phyloP scores from a whole-genome alignment of 2,113 vertebrate species.

The Phocoena phocoena region DNA sequence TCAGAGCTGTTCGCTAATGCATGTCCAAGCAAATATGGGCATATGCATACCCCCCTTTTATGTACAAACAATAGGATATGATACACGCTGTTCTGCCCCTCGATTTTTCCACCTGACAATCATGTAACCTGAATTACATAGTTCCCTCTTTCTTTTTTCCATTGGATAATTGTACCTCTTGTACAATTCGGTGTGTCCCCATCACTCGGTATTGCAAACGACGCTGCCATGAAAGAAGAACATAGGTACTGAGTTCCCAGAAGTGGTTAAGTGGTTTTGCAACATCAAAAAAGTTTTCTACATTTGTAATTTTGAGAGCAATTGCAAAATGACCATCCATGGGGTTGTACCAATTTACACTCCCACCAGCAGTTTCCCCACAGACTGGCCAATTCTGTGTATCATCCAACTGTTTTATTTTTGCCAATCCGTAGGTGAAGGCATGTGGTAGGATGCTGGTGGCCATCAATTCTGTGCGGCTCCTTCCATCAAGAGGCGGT shows the following conservation, averaged over 20 bases:
- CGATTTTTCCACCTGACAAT: neutral
- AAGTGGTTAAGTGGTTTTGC: neutral
- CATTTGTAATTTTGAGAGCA: neutral
- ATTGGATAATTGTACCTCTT: accelerated
- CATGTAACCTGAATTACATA: neutral
- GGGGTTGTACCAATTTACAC: neutral
- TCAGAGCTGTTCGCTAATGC: neutral
- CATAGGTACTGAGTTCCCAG: neutral
- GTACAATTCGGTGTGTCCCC: neutral
- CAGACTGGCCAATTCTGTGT: accelerated
- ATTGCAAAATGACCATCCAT: neutral
- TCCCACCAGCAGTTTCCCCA: neutral
- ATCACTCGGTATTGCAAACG: neutral
- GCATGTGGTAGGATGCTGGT: neutral
- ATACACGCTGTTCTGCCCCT: accelerated
- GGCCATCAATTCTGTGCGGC: neutral
- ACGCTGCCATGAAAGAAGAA: neutral
- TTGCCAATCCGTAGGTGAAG: neutral
- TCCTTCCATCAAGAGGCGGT: neutral
- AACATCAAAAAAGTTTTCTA: neutral
- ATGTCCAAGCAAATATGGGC: accelerated
- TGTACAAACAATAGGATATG: accelerated
- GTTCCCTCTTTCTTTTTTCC: neutral
- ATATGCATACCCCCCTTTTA: accelerated
- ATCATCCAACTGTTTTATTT: neutral